These are phyloP conservation scores for Metopolophium dirhodum DNA, from an alignment of 1,140 invertebrate species.

Conservation along the genomic window DNA sequence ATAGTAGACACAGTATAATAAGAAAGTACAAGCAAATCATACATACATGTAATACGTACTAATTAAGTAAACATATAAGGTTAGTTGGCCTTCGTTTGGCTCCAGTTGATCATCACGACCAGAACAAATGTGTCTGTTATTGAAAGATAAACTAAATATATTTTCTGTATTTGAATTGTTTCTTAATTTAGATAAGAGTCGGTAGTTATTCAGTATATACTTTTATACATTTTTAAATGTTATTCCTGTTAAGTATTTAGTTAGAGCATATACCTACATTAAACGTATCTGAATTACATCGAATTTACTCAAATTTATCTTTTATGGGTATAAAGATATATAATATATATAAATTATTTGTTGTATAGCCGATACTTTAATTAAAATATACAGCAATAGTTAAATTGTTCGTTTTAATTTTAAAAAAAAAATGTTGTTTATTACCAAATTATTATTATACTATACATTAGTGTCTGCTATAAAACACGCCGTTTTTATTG, in stretches of 20 bases:
- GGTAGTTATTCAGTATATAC: background rate
- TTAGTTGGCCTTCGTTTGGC: slow-evolving; percentile 48
- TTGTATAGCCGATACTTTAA: background rate
- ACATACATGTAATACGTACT: slow-evolving; percentile 22
- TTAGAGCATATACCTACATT: background rate
- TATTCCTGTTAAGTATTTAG: background rate
- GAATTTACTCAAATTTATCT: background rate
- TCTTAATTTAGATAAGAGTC: slow-evolving; percentile 5
- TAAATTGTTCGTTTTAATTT: too few species aligned
- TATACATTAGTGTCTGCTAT: background rate
- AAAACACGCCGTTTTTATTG: background rate
- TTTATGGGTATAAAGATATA: background rate
- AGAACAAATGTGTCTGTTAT: slow-evolving; percentile 33
- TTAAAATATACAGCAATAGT: too few species aligned
- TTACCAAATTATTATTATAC: background rate
- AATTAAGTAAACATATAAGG: slow-evolving; percentile 51
- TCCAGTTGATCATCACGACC: slow-evolving; percentile 48
- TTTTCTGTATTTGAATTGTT: slow-evolving; percentile 30
- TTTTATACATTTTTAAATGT: background rate
- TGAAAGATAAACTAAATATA: background rate
- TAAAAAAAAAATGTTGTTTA: too few species aligned
- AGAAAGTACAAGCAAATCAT: slow-evolving; percentile 36
- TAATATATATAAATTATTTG: background rate
- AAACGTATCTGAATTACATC: background rate
- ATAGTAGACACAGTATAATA: background rate